phyloP scores from a whole-genome alignment of 2,797 vertebrate species.

The Sebastes goodei region DNA sequence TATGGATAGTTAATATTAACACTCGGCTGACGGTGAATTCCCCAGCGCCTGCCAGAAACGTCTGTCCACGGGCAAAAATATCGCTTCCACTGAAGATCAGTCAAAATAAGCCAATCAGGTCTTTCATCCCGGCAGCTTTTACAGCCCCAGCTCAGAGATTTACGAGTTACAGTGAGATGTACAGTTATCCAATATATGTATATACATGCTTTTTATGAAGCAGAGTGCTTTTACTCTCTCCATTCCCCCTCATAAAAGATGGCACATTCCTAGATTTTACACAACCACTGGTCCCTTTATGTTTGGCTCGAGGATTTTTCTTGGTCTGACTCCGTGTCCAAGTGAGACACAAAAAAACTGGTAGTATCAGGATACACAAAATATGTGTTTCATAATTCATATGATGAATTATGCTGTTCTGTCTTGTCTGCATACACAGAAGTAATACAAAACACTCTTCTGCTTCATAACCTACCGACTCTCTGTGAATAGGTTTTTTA shows the following conservation, averaged over 20 bases:
- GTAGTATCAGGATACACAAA: not conserved
- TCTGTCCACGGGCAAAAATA: constrained; percentile 62
- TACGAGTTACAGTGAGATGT: constrained; percentile 65
- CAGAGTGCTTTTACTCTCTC: constrained; percentile 64
- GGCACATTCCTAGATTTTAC: constrained; percentile 71
- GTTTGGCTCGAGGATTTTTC: constrained; percentile 56
- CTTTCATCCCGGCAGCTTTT: constrained; percentile 62
- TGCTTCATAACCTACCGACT: not conserved
- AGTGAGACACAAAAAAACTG: not conserved
- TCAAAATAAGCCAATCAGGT: constrained; percentile 71
- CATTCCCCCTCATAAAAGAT: constrained; percentile 68
- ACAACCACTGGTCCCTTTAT: constrained; percentile 58
- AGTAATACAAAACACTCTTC: not conserved
- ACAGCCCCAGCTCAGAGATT: constrained; percentile 60
- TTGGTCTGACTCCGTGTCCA: constrained; percentile 6
- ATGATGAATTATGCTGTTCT: not conserved
- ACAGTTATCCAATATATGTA: constrained; percentile 70
- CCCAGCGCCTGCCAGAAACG: constrained; percentile 54
- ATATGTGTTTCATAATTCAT: not conserved
- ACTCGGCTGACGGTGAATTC: constrained; percentile 57
- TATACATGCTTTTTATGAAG: constrained; percentile 73
- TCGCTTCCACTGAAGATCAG: constrained; percentile 55
- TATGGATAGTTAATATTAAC: constrained; percentile 71
- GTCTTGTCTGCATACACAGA: not conserved
- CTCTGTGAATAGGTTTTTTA: not conserved